Evolutionary conservation across 2,888 invertebrate species (phyloP), one percentile per base, ranked within the genome.

Genomic region (Mythimna vitellina): DNA sequence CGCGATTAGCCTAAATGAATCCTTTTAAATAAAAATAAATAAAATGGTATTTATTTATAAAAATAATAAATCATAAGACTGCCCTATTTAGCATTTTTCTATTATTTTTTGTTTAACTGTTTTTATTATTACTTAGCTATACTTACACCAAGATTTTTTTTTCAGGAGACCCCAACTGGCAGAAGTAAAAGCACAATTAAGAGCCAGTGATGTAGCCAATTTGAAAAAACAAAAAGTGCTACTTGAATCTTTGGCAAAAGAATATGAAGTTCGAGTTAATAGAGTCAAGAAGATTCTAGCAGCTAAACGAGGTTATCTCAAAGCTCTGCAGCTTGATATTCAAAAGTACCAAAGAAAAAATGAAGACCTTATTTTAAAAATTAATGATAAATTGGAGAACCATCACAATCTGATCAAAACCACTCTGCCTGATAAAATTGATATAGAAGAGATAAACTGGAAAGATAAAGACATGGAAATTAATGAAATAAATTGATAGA

Each of bases 311-410:
- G 93, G 93, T 25, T 96, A 95, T 72, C 80, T 96, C 1, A 96
- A 93, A 88, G 95, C 93, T 60, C 82, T 96, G 72, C 93, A 94
- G 86, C 89, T 95, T 88, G 96, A 96, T 76, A 92, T 96, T 62
- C 93, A 93, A 72, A 96, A 94, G 74, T 95, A 95, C 81, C 92
- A 94, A 78, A 95, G 93, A 86, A 96, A 93, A 89, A 95, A 93
- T 90, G 93, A 95, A 74, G 93, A 93, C 53, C 86, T 93, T 20
- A 86, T 93, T 17, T 72, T 82, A 49, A 93, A 91, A 85, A 89
- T 95, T n/a, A 88, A 87, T 83, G 89, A 92, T 51, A 94, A 91
- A 80, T 80, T 95, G 46, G 89, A 92, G 78, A 92, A 91, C 73
- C 93, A 94, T 77, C 84, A 87, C n/a, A 90, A 86, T 61, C 69